Percentiles rank a stretch among this genome's conserved stretches.
Conservation (phyloP, 2,113 vertebrate species). For the Rhizomys pruinosus region DNA sequence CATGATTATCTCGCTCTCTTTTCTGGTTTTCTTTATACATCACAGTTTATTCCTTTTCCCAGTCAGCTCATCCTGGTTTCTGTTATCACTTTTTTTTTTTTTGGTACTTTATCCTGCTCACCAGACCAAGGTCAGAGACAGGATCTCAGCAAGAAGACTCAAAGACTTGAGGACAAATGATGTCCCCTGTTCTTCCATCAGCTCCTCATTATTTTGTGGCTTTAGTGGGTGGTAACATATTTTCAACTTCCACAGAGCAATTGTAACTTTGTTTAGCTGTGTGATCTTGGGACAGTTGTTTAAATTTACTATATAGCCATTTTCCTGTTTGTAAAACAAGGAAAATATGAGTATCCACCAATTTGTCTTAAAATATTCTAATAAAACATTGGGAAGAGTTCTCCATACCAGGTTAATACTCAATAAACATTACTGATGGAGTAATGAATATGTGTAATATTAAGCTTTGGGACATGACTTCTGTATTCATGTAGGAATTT, state of each 20-base stretch:
- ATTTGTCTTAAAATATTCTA: background rate
- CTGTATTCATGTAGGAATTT: background rate
- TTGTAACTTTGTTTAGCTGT: background rate
- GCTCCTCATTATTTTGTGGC: background rate
- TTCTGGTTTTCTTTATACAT: background rate
- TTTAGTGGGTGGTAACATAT: background rate
- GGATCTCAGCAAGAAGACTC: background rate
- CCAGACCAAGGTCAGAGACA: background rate
- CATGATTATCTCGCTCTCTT: background rate
- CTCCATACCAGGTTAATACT: background rate
- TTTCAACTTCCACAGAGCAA: constrained; percentile 4
- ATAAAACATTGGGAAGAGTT: background rate
- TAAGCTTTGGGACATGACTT: background rate
- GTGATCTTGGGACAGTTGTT: background rate
- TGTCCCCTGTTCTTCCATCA: background rate
- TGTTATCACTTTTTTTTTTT: background rate
- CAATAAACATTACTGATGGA: background rate
- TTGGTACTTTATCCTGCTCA: background rate
- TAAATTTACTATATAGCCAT: background rate
- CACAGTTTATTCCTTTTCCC: background rate
- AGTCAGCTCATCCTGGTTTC: background rate
- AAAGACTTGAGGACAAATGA: background rate
- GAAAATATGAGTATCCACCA: background rate
- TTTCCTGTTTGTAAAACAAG: background rate
- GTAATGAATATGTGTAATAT: background rate